These are phyloP conservation scores for Ficedula albicollis DNA, from an alignment of 2,797 vertebrate species.

Conservation along the genomic window DNA sequence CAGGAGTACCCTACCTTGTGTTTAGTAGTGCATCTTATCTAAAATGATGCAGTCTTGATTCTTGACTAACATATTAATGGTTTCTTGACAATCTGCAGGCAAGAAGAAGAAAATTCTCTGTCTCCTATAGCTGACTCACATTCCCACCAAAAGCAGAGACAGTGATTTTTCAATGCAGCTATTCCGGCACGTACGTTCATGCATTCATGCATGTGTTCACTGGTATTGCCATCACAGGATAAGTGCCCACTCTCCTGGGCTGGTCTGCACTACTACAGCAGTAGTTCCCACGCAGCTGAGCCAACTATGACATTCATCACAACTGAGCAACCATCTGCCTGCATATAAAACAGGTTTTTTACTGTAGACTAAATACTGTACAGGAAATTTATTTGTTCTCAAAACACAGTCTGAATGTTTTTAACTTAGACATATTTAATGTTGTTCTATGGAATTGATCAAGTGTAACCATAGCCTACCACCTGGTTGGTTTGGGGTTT, in stretches of 20 bases:
- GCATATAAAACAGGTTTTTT: background rate
- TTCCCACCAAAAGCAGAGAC: background rate
- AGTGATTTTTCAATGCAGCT: background rate
- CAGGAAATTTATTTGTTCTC: background rate
- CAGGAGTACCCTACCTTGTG: background rate
- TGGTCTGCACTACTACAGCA: background rate
- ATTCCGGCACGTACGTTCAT: background rate
- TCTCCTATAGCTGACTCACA: background rate
- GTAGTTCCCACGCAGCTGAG: background rate
- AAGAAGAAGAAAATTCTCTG: background rate
- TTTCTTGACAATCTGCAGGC: background rate
- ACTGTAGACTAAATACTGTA: background rate
- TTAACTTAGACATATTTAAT: background rate
- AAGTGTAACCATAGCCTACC: background rate
- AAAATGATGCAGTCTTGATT: background rate
- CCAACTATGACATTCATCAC: background rate
- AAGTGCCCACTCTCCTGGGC: background rate
- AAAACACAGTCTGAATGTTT: background rate
- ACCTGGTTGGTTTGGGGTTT: background rate
- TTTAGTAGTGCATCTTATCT: background rate
- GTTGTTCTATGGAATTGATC: background rate
- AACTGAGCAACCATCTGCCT: constrained; percentile 15
- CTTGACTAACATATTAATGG: background rate
- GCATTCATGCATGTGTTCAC: background rate
- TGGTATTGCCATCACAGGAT: background rate